Conservation (phyloP, 2,113 vertebrate species). For the Labeo rohita region DNA sequence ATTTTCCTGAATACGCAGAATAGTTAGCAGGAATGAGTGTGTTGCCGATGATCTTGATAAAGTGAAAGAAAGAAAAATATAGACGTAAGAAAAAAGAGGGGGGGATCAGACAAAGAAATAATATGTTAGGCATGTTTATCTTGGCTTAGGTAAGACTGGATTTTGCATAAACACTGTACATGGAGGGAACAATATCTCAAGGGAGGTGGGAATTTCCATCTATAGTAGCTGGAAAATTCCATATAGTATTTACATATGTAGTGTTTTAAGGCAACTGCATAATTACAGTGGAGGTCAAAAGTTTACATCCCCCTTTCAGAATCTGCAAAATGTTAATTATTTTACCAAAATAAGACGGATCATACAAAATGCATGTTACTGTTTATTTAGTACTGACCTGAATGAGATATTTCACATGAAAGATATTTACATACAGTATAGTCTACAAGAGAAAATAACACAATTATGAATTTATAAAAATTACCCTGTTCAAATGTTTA, state of each 20-base stretch:
- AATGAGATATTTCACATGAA: too few relatives aligned
- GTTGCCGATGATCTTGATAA: background rate
- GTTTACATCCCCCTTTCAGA: too few relatives aligned
- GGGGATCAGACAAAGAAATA: background rate
- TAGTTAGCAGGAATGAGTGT: background rate
- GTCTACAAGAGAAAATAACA: too few relatives aligned
- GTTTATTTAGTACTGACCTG: too few relatives aligned
- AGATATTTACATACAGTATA: too few relatives aligned
- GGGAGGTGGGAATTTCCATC: conserved; percentile 1
- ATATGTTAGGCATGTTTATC: conserved; percentile 19
- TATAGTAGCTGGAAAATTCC: background rate
- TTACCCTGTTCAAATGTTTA: too few relatives aligned
- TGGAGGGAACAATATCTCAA: background rate
- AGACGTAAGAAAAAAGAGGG: background rate
- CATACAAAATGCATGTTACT: too few relatives aligned
- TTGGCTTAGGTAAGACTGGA: background rate
- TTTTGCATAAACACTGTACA: background rate
- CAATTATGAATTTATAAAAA: too few relatives aligned
- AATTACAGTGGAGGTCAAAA: background rate
- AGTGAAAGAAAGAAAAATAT: background rate
- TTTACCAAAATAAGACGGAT: too few relatives aligned
- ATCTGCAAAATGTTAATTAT: too few relatives aligned
- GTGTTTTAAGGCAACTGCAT: too few relatives aligned
- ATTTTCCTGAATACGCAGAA: background rate
- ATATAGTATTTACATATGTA: background rate